Percentiles rank a stretch among this genome's conserved stretches.
phyloP scores from a whole-genome alignment of 1,140 invertebrate species.

The Ostrea denselamellosa region DNA sequence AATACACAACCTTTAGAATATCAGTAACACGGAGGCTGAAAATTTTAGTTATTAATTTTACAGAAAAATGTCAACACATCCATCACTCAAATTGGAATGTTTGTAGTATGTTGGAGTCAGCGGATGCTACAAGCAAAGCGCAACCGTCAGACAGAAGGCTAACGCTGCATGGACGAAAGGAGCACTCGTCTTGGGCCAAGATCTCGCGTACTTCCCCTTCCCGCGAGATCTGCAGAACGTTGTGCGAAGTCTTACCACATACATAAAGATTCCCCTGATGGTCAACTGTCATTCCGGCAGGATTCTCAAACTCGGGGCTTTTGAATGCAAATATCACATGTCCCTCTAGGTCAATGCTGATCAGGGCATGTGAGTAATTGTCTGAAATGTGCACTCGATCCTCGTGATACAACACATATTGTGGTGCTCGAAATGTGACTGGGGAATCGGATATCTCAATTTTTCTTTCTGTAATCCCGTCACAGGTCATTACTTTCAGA shows the following conservation, averaged over 20 bases:
- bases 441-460: not conserved
- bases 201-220: not conserved
- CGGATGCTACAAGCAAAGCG: not conserved
- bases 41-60: not conserved
- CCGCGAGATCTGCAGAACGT: slow-evolving; percentile 11
- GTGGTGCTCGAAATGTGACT: slow-evolving; percentile 20
- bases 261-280: slow-evolving; percentile 20
- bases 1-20: no score
- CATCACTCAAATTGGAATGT: not conserved
- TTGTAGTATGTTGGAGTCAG: not conserved
- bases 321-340: slow-evolving; percentile 1
- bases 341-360: not conserved
- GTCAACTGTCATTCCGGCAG: not conserved
- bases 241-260: not conserved
- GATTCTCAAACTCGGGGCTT: slow-evolving; percentile 3
- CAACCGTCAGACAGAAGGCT: not conserved
- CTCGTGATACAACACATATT: not conserved
- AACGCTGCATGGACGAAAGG: not conserved
- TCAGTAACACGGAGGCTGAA: no score
- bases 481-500: not conserved
- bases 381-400: slow-evolving; percentile 17
- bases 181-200: not conserved
- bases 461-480: slow-evolving; percentile 29
- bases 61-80: not conserved
- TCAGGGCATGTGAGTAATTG: not conserved